Conservation (phyloP, 2,113 vertebrate genomes). For the Sinocyclocheilus rhinocerous region DNA sequence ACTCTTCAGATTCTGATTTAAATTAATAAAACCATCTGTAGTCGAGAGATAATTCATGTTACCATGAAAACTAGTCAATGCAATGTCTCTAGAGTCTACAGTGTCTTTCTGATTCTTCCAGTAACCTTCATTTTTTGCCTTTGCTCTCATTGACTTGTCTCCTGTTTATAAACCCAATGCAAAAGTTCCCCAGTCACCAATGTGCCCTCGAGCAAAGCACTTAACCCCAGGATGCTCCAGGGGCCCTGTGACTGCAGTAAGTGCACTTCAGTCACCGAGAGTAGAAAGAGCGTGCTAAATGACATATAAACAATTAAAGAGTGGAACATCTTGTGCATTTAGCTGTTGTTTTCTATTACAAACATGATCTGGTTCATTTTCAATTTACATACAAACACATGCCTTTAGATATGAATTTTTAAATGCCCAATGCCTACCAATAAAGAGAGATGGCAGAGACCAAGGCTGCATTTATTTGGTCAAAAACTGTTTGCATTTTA, state of each 20-base stretch:
- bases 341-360: not conserved
- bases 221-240: not conserved
- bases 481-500: too few species aligned
- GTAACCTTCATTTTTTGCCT: constrained; percentile 37
- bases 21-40: constrained; percentile 76
- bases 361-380: not conserved
- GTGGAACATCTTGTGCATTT: not conserved
- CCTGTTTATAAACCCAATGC: constrained; percentile 37
- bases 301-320: constrained; percentile 23
- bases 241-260: not conserved
- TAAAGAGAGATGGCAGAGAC: too few species aligned
- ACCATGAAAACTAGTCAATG: constrained; percentile 58
- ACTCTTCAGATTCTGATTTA: constrained; percentile 65
- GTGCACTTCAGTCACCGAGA: not conserved
- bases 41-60: constrained; percentile 67
- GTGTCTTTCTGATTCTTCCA: constrained; percentile 56
- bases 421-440: too few species aligned
- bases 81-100: constrained; percentile 46
- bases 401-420: too few species aligned
- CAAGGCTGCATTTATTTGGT: too few species aligned
- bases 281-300: constrained; percentile 13
- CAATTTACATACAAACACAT: not conserved
- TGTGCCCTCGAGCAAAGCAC: not conserved
- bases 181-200: not conserved
- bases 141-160: constrained; percentile 50